Evolutionary conservation across 2,113 vertebrate genomes (phyloP), one percentile per base, ranked within the genome.

Genomic region (Camelus bactrianus): DNA sequence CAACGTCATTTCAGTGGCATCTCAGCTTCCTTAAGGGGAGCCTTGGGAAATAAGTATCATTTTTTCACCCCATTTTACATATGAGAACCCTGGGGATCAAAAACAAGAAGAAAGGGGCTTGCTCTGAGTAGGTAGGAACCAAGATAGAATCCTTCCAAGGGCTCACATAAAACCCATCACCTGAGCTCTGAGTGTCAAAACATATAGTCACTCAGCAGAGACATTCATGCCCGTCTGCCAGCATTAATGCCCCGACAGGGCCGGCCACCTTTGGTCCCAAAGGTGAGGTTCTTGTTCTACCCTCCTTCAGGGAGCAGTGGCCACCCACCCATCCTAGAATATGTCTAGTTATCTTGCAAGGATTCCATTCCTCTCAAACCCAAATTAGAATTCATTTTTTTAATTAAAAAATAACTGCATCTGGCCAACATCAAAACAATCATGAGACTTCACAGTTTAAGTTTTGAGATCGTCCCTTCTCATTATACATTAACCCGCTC

Each of bases 301-400:
- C 20, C 22, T 67, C 64, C 58, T 83, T 62, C 28, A 30, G 20
- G 24, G 4, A 42, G 6, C 42, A 54, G 7, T 16, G 16, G 35
- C 30, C 19, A 48, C 22, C 22, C 30, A 67, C 17, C 52, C 70
- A 26, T n/a, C 12, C 42, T 46, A 60, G 46, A 83, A 54, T 79
- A 65, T 54, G 70, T 30, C 58, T 62, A 56, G 54, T 84, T 89
- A 13, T 83, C 92, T 75, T 89, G 50, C 62, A 89, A 95, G 91
- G 32, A 88, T 6, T 50, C n/a, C 12, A 17, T 32, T 93, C 69
- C 11, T 89, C 72, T 93, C 89, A 80, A 93, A 65, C 16, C 32
- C 50, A 92, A 96, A 89, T 95, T 76, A 77, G 82, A 90, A 24
- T 62, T 69, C 50, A 81, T 42, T 79, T 62, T 91, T 82, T 81